phyloP scores from a whole-genome alignment of 2,797 vertebrate species.

The Numenius phaeopus region DNA sequence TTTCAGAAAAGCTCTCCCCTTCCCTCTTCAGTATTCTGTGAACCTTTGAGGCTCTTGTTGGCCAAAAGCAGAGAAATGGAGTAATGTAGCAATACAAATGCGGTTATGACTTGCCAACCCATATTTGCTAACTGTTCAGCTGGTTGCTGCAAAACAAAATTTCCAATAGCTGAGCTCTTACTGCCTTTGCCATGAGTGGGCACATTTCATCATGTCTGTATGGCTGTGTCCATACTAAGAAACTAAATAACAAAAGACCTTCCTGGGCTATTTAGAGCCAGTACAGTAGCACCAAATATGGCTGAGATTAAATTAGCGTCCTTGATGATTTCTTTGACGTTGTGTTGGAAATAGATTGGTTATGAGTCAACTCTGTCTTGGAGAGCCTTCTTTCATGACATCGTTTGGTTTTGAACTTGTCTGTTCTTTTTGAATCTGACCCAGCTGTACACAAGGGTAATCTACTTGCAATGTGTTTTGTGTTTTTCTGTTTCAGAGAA shows the following conservation, averaged over 20 bases:
- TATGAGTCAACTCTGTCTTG: neutral
- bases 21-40: neutral
- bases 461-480: neutral
- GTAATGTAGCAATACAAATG: neutral
- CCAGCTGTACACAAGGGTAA: neutral
- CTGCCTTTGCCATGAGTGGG: rapidly evolving
- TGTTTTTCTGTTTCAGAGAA: neutral
- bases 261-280: neutral
- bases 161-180: neutral
- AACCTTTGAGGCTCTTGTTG: neutral
- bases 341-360: neutral
- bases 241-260: neutral
- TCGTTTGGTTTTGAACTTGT: neutral
- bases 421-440: neutral
- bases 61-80: neutral
- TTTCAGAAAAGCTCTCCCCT: neutral
- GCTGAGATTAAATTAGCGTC: neutral
- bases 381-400: neutral
- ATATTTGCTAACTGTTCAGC: neutral
- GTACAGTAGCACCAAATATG: neutral
- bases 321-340: neutral
- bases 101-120: neutral
- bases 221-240: neutral
- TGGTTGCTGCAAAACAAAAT: neutral
- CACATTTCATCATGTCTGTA: rapidly evolving